Conservation (phyloP, 2,888 invertebrate genomes). For the Mythimna vitellina region DNA sequence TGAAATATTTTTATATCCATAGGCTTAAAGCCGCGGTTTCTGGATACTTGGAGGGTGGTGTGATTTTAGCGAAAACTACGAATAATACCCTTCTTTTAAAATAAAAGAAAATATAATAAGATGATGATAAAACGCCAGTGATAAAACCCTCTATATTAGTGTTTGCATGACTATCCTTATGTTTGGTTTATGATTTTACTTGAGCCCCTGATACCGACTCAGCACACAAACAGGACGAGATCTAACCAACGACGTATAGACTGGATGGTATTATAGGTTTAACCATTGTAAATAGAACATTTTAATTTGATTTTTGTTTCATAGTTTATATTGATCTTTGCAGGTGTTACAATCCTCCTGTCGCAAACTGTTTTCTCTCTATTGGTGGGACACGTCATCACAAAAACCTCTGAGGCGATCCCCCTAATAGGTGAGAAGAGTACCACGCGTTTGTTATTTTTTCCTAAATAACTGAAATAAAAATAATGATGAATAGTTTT, state of each 20-base stretch:
- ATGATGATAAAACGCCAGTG: conserved; percentile 67
- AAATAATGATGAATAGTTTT: conserved; percentile 71
- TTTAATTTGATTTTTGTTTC: conserved; percentile 75
- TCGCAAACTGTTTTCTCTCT: conserved; percentile 99
- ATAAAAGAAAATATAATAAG: conserved; percentile 66
- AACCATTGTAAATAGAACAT: conserved; percentile 74
- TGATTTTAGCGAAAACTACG: conserved; percentile 56
- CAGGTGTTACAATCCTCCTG: conserved; percentile 99
- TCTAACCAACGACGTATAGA: conserved; percentile 68
- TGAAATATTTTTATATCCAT: conserved; percentile 42
- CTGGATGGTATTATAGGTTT: conserved; percentile 72
- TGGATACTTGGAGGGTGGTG: conserved; percentile 89
- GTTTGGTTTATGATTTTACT: conserved; percentile 88
- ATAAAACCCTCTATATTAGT: conserved; percentile 77
- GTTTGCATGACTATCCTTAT: conserved; percentile 86
- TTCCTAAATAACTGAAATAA: conserved; percentile 66
- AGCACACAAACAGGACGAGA: conserved; percentile 86
- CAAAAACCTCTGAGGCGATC: conserved; percentile 99
- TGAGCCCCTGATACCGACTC: conserved; percentile 87
- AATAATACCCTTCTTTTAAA: conserved; percentile 63
- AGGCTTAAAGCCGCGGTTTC: conserved; percentile 61
- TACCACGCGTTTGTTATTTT: conserved; percentile 73
- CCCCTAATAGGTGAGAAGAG: conserved; percentile 97
- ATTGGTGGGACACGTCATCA: conserved; percentile 99
- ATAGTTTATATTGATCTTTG: conserved; percentile 92